Base-by-base conservation (phyloP, 1,140 invertebrate species). In the Paracyclopina nana region DNA sequence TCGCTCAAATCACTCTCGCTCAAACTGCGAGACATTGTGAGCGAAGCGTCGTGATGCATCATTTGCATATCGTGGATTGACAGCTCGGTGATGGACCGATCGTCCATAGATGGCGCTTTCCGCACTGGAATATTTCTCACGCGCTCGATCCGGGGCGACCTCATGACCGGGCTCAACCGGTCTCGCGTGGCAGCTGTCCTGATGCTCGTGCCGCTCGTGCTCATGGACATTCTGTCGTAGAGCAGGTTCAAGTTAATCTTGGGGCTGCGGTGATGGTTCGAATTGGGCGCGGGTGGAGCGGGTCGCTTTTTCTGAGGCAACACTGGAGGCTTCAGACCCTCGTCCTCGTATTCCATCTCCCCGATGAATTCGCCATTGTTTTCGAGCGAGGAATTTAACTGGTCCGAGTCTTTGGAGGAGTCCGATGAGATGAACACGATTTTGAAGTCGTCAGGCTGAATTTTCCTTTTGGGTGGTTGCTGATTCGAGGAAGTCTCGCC, bases 341-440 rank as follows among this genome's bases (percentile, higher is more conserved):
- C 5, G 3, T n/a, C 14, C 34, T 20, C 14, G 14, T 38, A n/a
- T 20, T 16, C 20, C 20, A 16, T 20, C n/a, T 38, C 34, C n/a
- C 20, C 34, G 3, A 38, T 38, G 20, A 38, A 38, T 20, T 38
- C 34, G 14, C 34, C 34, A 38, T 20, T 20, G 4, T n/a, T 16
- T 38, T 38, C 34, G n/a, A 38, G 20, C 34, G 34, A 38, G 34
- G 34, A 38, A 38, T 48, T 27, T 6, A 48, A 5, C n/a, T n/a
- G n/a, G 12, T 48, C 45, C 9, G 45, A 48, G 2, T 48, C 45
- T 30, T 48, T 48, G 8, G 45, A 48, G 9, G 45, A 48, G n/a
- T 48, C 45, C n/a, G 43, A 45, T 6, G 45, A 48, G 16, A 48
- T 48, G 25, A 48, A 48, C n/a, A 48, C 45, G 12, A 48, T 6